Conservation (phyloP, 2,888 invertebrate species). For the Callyntrura sp. region DNA sequence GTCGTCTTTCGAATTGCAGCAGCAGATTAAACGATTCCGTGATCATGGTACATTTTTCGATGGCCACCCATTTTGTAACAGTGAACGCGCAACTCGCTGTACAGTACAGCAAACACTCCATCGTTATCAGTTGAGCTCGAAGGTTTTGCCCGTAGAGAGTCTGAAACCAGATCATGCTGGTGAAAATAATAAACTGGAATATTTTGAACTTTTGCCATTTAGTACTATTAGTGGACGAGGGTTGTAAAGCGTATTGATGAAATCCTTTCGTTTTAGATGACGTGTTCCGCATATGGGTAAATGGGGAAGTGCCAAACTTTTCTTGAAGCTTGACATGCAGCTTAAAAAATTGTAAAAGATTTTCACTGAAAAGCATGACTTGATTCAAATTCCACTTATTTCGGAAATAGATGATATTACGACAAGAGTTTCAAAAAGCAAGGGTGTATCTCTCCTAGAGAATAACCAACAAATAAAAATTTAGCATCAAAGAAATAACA, state of each 20-base stretch:
- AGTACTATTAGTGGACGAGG: background rate
- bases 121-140: conserved; percentile 5
- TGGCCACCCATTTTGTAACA: conserved; percentile 10
- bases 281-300: background rate
- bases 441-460: too few relatives aligned
- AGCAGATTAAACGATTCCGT: conserved; percentile 37
- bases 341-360: conserved; percentile 35
- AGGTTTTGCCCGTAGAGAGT: background rate
- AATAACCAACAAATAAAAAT: too few relatives aligned
- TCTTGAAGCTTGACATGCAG: conserved; percentile 49
- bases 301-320: conserved; percentile 17
- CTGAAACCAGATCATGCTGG: conserved; percentile 32
- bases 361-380: conserved; percentile 39
- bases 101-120: conserved; percentile 46
- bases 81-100: conserved; percentile 28
- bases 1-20: conserved; percentile 42
- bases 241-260: background rate
- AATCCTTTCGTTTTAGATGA: background rate
- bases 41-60: background rate
- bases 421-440: too few relatives aligned
- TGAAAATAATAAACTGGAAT: background rate
- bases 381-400: background rate
- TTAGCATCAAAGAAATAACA: too few relatives aligned
- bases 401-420: too few relatives aligned
- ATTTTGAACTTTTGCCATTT: conserved; percentile 50